Conservation (phyloP, 2,113 vertebrate species). For the Xiphorhynchus elegans region DNA sequence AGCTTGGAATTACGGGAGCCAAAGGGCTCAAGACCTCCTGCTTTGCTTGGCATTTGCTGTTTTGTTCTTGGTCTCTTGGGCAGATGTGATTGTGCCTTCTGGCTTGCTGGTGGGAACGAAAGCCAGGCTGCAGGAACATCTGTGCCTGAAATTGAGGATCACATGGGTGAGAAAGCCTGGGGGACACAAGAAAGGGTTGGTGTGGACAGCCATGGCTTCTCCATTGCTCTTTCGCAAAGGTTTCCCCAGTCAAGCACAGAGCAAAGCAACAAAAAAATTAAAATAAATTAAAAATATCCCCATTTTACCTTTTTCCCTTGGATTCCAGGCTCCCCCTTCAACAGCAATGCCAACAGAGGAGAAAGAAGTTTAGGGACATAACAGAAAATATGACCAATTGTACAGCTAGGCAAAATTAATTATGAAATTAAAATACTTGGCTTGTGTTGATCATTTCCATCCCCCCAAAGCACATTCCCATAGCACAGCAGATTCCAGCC, state of each 20-base stretch:
- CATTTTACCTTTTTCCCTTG: conserved; percentile 69
- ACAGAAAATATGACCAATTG: not conserved
- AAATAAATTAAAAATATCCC: not conserved
- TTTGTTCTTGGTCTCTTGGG: not conserved
- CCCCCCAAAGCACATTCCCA: not conserved
- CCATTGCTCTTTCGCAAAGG: not conserved
- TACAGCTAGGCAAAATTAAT: not conserved
- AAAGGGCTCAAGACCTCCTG: not conserved
- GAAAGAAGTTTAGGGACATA: not conserved
- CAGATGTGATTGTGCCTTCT: conserved; percentile 4
- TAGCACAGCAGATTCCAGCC: not conserved
- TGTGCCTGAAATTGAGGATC: accelerated
- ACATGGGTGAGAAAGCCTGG: accelerated
- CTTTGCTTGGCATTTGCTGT: not conserved
- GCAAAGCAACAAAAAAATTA: not conserved
- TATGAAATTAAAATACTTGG: not conserved
- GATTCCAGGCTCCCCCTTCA: conserved; percentile 67
- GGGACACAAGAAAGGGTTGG: not conserved
- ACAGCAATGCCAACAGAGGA: not conserved
- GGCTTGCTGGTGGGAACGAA: not conserved
- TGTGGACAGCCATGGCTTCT: accelerated
- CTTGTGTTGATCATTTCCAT: not conserved
- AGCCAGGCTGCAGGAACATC: not conserved
- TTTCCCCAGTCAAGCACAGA: not conserved
- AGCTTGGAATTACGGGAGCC: not conserved